A percentile compares a stretch with the other conserved stretches of the same genome.
These are phyloP conservation scores for Trichogramma evanescens DNA, from an alignment of 2,888 invertebrate species.

Conservation along the genomic window DNA sequence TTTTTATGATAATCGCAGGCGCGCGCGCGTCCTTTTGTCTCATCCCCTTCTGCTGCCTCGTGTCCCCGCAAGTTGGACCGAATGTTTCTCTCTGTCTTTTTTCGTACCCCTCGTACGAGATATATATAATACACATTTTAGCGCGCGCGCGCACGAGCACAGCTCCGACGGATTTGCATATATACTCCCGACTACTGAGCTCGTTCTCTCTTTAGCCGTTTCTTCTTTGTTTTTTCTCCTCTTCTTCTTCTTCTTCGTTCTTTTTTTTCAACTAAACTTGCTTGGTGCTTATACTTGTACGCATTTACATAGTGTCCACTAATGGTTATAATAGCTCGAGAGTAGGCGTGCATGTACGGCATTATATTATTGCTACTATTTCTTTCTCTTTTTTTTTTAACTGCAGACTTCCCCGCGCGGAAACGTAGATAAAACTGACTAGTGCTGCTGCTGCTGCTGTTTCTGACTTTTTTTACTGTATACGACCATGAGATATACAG, in stretches of 20 bases:
- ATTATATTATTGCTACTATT: too few relatives aligned
- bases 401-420: too few relatives aligned
- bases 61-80: background rate
- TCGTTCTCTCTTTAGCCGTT: background rate
- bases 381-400: too few relatives aligned
- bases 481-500: too few relatives aligned
- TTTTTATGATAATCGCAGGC: slow-evolving; percentile 8
- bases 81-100: background rate
- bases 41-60: background rate
- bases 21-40: background rate
- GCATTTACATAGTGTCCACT: slow-evolving; percentile 19
- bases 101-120: background rate
- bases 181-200: background rate
- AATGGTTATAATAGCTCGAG: background rate
- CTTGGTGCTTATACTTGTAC: background rate
- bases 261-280: background rate
- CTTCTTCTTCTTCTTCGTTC: background rate
- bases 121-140: too few relatives aligned
- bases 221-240: background rate
- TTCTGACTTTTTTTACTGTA: too few relatives aligned
- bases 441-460: too few relatives aligned
- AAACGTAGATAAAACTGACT: too few relatives aligned
- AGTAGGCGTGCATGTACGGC: too few relatives aligned
- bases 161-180: slow-evolving; percentile 1
- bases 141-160: slow-evolving; percentile 8